A percentile compares a stretch with the other conserved stretches of the same genome.
Evolutionary conservation across 1,140 invertebrate genomes (phyloP).

Genomic region (Calliopsis andreniformis): DNA sequence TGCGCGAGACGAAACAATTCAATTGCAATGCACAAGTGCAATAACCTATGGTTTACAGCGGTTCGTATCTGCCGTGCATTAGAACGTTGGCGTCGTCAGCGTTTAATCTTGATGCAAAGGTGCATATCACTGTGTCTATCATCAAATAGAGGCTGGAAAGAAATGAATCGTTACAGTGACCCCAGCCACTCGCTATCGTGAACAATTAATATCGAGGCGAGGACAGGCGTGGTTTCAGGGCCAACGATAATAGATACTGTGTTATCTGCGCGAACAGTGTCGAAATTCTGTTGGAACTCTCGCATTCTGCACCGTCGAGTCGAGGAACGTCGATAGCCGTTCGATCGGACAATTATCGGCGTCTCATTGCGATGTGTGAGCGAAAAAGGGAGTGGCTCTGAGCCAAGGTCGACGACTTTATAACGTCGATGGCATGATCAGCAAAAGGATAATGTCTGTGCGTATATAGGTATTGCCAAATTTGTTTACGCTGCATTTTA

Average conservation of each 20-base stretch:
- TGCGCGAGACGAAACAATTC: constrained; percentile 22
- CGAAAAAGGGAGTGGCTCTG: constrained; percentile 44
- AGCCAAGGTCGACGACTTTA: constrained; percentile 44
- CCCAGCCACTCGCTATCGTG: neutral
- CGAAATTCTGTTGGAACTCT: constrained; percentile 30
- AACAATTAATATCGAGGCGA: neutral
- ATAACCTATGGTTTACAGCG: neutral
- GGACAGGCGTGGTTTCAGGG: neutral
- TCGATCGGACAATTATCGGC: constrained; percentile 22
- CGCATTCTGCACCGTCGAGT: constrained; percentile 13
- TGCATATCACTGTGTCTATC: no score
- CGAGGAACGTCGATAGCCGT: constrained; percentile 25
- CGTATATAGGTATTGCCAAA: neutral
- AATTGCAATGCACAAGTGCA: neutral
- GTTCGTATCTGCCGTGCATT: neutral
- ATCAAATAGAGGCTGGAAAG: neutral
- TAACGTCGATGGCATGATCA: neutral
- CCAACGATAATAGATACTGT: neutral
- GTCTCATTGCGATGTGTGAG: constrained; percentile 5
- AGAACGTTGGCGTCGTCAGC: neutral
- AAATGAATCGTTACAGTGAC: neutral
- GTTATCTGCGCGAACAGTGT: constrained; percentile 5
- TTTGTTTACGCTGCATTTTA: neutral
- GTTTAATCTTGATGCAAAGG: neutral
- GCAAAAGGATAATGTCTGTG: neutral